Evolutionary conservation across 2,888 invertebrate genomes (phyloP), one percentile per base, ranked within the genome.

Genomic region (Ecliptopera silaceata): DNA sequence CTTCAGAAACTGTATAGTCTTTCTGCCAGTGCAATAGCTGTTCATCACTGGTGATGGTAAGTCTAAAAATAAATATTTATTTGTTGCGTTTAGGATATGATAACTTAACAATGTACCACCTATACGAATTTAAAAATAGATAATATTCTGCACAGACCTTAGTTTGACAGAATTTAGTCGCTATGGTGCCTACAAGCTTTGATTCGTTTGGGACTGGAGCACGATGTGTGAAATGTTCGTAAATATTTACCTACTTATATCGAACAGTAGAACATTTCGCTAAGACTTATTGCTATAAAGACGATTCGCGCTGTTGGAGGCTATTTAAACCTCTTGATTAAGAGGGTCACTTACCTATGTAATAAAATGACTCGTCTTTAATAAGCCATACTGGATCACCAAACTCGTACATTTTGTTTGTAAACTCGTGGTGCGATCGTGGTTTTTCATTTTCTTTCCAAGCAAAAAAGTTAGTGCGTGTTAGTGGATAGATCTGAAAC

Each of bases 341-440:
- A 8, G 1, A 26, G 10, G 60, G 36, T 41, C 42, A 66, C 73
- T 60, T 62, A 88, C 89, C 86, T 50, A 84, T 68, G 56, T 80
- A 74, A 65, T 74, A 75, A 51, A 84, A 69, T 4, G 77, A 74
- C 36, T 74, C 74, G 66, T 86, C 82, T 68, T 74, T 80, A 5
- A 83, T 55, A 34, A 86, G 56, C 88, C 88, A 87, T 52, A 91
- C 60, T 36, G 82, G 79, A 61, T 86, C 84, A 47, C 77, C 75
- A 59, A 69, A 69, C 17, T 64, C 61, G 61, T 88, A 87, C 5
- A 70, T 36, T 12, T 74, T 74, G 64, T 75, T 84, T 36, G 69
- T 71, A 64, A 83, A 84, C 39, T 75, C 70, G 59, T 68, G 48
- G 56, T 66, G 39, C 59, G 46, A 45, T 42, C 59, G 60, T 22